phyloP scores from a whole-genome alignment of 1,140 invertebrate species.

The Drosophila fuyamai region DNA sequence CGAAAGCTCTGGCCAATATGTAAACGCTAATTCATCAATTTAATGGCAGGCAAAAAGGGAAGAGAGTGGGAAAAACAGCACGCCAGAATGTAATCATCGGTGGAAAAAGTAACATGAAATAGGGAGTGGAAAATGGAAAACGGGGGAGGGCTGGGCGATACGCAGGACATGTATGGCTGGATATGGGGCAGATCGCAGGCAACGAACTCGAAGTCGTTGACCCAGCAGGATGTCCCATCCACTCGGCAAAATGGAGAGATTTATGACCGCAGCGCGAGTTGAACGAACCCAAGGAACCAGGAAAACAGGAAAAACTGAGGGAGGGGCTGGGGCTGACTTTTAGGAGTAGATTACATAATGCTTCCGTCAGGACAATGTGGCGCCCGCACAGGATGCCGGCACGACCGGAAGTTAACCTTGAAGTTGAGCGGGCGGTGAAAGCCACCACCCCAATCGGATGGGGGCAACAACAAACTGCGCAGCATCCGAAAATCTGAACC shows the following conservation, averaged over 20 bases:
- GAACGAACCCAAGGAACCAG: slow-evolving; percentile 59
- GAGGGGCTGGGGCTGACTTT: too few species aligned
- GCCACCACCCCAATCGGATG: not conserved
- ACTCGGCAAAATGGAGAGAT: slow-evolving; percentile 38
- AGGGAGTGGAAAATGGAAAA: slow-evolving; percentile 37
- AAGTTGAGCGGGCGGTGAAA: slow-evolving; percentile 51
- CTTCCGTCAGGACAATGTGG: slow-evolving; percentile 37
- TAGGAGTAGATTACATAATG: slow-evolving; percentile 58
- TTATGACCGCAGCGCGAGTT: slow-evolving; percentile 59
- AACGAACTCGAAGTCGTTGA: slow-evolving; percentile 66
- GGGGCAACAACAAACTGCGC: slow-evolving; percentile 60
- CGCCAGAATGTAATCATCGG: slow-evolving; percentile 60
- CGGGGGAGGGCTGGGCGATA: not conserved
- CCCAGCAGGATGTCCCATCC: slow-evolving; percentile 32
- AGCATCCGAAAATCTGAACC: slow-evolving; percentile 52
- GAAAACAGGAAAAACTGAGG: slow-evolving; percentile 22
- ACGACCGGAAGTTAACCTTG: slow-evolving; percentile 72
- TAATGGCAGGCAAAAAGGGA: slow-evolving; percentile 41
- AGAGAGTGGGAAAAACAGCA: slow-evolving; percentile 18
- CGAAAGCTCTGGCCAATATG: slow-evolving; percentile 37
- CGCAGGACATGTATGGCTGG: not conserved
- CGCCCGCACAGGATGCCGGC: slow-evolving; percentile 37
- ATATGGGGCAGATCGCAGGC: slow-evolving; percentile 15
- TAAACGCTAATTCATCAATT: slow-evolving; percentile 71
- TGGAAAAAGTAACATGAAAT: slow-evolving; percentile 35